phyloP scores from a whole-genome alignment of 2,113 vertebrate species.

The Colinus virginianus region DNA sequence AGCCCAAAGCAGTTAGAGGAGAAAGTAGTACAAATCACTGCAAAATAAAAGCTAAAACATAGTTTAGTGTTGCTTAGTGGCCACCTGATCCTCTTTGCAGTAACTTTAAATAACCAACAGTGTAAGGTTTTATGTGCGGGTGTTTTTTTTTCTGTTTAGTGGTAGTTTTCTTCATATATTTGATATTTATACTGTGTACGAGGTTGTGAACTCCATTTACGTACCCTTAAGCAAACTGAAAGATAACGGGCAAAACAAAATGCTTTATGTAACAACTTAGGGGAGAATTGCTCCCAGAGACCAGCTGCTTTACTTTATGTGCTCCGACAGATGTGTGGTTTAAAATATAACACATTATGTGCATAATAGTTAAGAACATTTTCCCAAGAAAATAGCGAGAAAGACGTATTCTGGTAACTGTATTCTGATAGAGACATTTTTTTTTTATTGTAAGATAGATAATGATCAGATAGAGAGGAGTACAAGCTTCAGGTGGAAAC shows the following conservation, averaged over 20 bases:
- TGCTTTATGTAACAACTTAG: neutral
- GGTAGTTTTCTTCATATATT: neutral
- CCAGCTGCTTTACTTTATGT: neutral
- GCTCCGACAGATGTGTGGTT: neutral
- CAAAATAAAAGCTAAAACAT: neutral
- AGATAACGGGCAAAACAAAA: neutral
- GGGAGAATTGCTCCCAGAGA: neutral
- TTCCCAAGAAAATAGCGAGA: neutral
- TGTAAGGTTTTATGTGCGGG: neutral
- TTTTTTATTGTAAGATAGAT: constrained; percentile 11
- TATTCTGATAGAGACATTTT: neutral
- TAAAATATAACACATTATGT: neutral
- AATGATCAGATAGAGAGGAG: constrained; percentile 19
- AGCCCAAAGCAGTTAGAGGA: neutral
- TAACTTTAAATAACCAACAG: neutral
- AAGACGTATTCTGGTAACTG: neutral
- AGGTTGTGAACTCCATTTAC: neutral
- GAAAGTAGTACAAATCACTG: neutral
- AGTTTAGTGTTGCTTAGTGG: neutral
- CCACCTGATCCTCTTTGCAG: neutral
- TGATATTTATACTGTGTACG: neutral
- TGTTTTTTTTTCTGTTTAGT: neutral
- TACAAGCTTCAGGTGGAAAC: constrained; percentile 17
- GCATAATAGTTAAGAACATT: neutral
- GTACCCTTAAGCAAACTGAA: neutral